These are phyloP conservation scores for Trichogramma evanescens DNA, from an alignment of 2,888 invertebrate species.

Conservation along the genomic window DNA sequence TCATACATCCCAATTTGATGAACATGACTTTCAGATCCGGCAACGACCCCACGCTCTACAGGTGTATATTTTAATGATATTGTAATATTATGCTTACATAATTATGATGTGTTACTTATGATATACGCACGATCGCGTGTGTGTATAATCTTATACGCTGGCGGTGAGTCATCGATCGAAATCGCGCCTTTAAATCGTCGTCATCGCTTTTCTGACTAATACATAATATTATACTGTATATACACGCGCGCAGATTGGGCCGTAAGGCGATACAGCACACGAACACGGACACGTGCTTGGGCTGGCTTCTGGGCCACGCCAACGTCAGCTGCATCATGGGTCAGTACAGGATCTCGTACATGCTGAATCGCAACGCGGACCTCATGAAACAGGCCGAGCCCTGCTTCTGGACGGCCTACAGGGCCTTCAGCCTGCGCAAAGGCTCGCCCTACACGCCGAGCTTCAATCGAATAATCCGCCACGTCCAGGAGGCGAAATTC, in stretches of 20 bases:
- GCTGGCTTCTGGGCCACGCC: background rate
- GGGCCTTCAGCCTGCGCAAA: slow-evolving; percentile 5
- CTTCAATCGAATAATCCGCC: background rate
- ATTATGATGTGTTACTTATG: too few relatives aligned
- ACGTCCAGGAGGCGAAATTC: background rate
- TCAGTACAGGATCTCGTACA: background rate
- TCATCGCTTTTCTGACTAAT: too few relatives aligned
- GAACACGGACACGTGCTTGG: background rate
- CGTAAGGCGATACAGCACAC: background rate
- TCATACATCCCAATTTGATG: slow-evolving; percentile 1
- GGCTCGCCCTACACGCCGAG: slow-evolving; percentile 8
- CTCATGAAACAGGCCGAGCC: slow-evolving; percentile 4
- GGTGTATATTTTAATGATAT: background rate
- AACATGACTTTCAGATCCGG: background rate
- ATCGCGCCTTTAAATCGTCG: too few relatives aligned
- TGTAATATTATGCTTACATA: too few relatives aligned
- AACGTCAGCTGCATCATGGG: background rate
- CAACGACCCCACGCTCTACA: background rate
- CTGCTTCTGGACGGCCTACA: slow-evolving; percentile 9
- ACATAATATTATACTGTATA: too few relatives aligned
- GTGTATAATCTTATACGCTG: too few relatives aligned
- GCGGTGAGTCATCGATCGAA: too few relatives aligned
- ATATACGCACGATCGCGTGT: too few relatives aligned
- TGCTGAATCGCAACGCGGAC: background rate
- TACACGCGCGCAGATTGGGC: background rate